These are phyloP conservation scores for Drosophila melanocephala DNA, from an alignment of 2,888 invertebrate species.

Conservation along the genomic window DNA sequence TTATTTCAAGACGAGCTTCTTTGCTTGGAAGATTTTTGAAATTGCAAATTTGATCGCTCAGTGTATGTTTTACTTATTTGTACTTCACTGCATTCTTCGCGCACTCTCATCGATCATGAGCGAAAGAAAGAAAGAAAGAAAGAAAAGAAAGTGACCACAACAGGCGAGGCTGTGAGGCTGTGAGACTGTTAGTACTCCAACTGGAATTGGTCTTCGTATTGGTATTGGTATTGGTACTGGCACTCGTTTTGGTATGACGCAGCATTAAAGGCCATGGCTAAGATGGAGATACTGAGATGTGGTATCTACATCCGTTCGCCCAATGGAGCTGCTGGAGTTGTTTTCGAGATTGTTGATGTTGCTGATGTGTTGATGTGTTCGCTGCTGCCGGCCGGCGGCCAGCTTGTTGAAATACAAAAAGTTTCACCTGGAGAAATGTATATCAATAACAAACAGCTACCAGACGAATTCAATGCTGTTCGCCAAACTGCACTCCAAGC, in stretches of 20 bases:
- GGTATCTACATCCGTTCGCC: constrained; percentile 57
- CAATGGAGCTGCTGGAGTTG: constrained; percentile 22
- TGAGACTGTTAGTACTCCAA: constrained; percentile 37
- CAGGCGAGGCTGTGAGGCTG: constrained; percentile 22
- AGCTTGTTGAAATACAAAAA: constrained; percentile 37
- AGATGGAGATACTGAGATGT: constrained; percentile 30
- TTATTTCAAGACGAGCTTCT: background rate
- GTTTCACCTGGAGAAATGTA: constrained; percentile 51
- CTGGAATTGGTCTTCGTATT: constrained; percentile 36
- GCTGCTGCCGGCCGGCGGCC: constrained; percentile 44
- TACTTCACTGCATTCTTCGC: constrained; percentile 56
- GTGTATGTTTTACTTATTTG: constrained; percentile 33
- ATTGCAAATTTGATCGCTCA: constrained; percentile 7
- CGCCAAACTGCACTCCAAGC: constrained; percentile 34
- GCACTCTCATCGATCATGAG: constrained; percentile 61
- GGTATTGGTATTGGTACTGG: constrained; percentile 18
- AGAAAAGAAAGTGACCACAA: constrained; percentile 77
- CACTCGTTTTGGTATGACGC: constrained; percentile 54
- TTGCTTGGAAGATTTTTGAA: background rate
- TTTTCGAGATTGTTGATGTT: constrained; percentile 20
- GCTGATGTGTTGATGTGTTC: constrained; percentile 39
- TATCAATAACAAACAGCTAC: constrained; percentile 45
- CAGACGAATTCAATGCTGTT: constrained; percentile 26
- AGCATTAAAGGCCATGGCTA: constrained; percentile 42
- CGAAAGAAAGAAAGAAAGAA: constrained; percentile 60